These are phyloP conservation scores for Novumbra hubbsi DNA, from an alignment of 2,797 vertebrate genomes.

Conservation along the genomic window DNA sequence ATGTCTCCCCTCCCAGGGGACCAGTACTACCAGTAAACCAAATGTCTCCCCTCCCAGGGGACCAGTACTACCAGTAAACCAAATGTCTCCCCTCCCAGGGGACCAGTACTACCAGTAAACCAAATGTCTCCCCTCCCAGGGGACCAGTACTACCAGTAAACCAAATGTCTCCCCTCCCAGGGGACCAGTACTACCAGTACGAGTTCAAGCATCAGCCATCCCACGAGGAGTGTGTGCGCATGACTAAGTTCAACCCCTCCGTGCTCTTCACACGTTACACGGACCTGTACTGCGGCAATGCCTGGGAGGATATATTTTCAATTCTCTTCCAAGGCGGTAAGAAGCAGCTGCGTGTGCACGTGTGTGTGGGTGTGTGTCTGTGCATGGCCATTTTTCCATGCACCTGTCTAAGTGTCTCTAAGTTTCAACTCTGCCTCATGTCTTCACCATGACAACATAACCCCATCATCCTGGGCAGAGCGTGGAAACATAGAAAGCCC, in stretches of 20 bases:
- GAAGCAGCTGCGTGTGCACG: slow-evolving; percentile 16
- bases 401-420: neutral
- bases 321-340: slow-evolving; percentile 77
- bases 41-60: too few relatives aligned
- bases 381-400: neutral
- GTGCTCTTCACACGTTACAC: slow-evolving; percentile 81
- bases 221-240: slow-evolving; percentile 76
- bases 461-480: slow-evolving; percentile 32
- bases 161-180: too few relatives aligned
- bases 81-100: too few relatives aligned
- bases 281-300: slow-evolving; percentile 73
- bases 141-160: too few relatives aligned
- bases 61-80: too few relatives aligned
- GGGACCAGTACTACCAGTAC: slow-evolving; percentile 84
- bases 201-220: slow-evolving; percentile 88
- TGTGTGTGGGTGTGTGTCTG: neutral
- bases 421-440: neutral
- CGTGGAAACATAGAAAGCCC: slow-evolving; percentile 41
- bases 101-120: too few relatives aligned
- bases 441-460: neutral
- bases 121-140: too few relatives aligned
- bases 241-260: slow-evolving; percentile 77
- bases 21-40: slow-evolving; percentile 88
- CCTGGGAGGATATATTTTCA: slow-evolving; percentile 75
- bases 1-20: too few relatives aligned